Base-by-base conservation (phyloP, 2,888 invertebrate species). In the Laspeyria flexula region DNA sequence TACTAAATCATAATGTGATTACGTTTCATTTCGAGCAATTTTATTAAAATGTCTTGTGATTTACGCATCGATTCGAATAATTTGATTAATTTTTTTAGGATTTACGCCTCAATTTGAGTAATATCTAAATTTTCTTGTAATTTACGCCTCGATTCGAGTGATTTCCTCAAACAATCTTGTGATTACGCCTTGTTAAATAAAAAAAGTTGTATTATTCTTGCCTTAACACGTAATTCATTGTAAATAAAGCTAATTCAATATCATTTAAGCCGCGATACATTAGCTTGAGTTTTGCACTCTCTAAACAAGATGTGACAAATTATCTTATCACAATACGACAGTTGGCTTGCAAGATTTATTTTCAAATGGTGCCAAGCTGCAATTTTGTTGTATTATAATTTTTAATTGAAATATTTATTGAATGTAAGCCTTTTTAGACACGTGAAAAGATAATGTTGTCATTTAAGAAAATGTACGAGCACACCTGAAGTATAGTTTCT, bases 251-350 rank as follows among this genome's bases (percentile, higher is more conserved):
- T 11, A 29, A 39, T 55, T 47, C 23, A 13, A 57, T 38, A 16
- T 51, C 31, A 45, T 53, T 56, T 23, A 43, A 43, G 65, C 62
- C 65, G 65, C 57, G 47, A 53, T 69, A 57, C 47, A 37, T 49
- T 72, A 75, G 77, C 75, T 74, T 74, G 73, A 71, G 75, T 77
- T 71, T 45, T 73, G 74, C 81, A 79, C 76, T 73, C 68, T 75
- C 68, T 73, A 65, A 53, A 58, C 44, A 12, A 34, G 1, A 61
- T 73, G 75, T 71, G 73, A 73, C 58, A 63, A 53, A 61, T 62
- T 63, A 56, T 70, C 63, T 67, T 60, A 35, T 57, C 60, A 64
- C 56, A 59, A 43, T 40, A 58, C 43, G 43, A 53, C 44, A 39
- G 63, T 64, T 55, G 67, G 59, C 65, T 68, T 59, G 49, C 45